phyloP scores from a whole-genome alignment of 2,113 vertebrate species.

The Hippocampus guttulatus region DNA sequence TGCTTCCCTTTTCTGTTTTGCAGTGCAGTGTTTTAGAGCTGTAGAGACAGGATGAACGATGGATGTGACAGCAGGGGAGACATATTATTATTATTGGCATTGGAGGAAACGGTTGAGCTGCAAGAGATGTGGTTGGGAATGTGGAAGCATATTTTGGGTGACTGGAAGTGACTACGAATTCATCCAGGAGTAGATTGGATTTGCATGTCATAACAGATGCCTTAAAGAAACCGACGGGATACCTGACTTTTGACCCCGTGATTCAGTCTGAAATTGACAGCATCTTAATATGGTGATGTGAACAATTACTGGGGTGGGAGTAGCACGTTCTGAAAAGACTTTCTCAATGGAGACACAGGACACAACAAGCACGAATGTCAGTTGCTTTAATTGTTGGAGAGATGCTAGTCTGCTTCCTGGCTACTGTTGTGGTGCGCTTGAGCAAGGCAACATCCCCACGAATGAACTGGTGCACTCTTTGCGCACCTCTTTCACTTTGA shows the following conservation, averaged over 20 bases:
- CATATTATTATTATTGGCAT: slow-evolving; percentile 15
- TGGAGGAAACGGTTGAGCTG: neutral
- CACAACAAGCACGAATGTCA: neutral
- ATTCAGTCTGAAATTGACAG: slow-evolving; percentile 55
- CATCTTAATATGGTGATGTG: slow-evolving; percentile 54
- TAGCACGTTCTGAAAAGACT: neutral
- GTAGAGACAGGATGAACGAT: slow-evolving; percentile 43
- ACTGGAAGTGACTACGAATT: slow-evolving; percentile 49
- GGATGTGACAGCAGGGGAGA: slow-evolving; percentile 37
- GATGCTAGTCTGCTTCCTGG: too few species aligned
- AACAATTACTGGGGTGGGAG: neutral
- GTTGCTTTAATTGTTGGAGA: too few species aligned
- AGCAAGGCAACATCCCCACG: too few species aligned
- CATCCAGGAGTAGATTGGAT: slow-evolving; percentile 44
- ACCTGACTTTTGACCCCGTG: slow-evolving; percentile 31
- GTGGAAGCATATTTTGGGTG: slow-evolving; percentile 23
- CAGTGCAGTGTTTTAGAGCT: slow-evolving; percentile 23
- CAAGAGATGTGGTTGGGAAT: slow-evolving; percentile 21
- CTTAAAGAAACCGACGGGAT: slow-evolving; percentile 36
- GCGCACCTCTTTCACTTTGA: too few species aligned
- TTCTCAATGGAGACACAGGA: neutral
- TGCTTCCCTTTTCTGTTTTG: slow-evolving; percentile 17
- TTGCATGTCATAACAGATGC: slow-evolving; percentile 61
- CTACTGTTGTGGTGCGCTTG: too few species aligned
- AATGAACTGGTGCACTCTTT: too few species aligned